These are phyloP conservation scores for Chymomyza amoena DNA, from an alignment of 2,888 invertebrate genomes.

Conservation along the genomic window DNA sequence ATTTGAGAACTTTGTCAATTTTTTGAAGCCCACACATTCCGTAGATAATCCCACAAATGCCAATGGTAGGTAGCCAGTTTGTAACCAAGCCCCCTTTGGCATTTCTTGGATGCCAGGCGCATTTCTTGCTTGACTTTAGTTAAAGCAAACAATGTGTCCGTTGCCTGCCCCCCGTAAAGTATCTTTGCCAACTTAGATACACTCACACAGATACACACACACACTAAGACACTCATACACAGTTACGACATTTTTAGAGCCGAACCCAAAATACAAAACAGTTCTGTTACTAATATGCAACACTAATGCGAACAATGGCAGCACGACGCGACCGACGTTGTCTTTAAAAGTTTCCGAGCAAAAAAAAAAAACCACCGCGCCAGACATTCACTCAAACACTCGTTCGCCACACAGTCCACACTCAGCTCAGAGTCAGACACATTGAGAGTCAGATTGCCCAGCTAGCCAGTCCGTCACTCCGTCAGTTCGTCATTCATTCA, in stretches of 20 bases:
- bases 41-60: background rate
- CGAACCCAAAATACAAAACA: constrained; percentile 58
- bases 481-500: constrained; percentile 56
- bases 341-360: constrained; percentile 17
- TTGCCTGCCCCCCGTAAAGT: background rate
- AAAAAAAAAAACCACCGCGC: constrained; percentile 19
- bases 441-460: constrained; percentile 13
- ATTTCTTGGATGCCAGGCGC: constrained; percentile 27
- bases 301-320: constrained; percentile 66
- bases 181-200: constrained; percentile 22
- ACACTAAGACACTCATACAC: background rate
- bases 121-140: constrained; percentile 20
- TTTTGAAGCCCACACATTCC: background rate
- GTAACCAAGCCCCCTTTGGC: constrained; percentile 17
- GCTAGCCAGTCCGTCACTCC: constrained; percentile 17
- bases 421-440: constrained; percentile 20
- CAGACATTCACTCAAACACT: constrained; percentile 20
- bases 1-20: no score
- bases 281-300: constrained; percentile 71
- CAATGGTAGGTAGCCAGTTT: background rate
- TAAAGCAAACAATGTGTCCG: background rate
- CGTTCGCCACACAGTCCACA: constrained; percentile 31
- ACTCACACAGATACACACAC: constrained; percentile 11
- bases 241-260: constrained; percentile 48
- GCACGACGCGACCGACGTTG: constrained; percentile 58